Evolutionary conservation across 2,797 vertebrate genomes (phyloP).

Genomic region (Hemibagrus guttatus): DNA sequence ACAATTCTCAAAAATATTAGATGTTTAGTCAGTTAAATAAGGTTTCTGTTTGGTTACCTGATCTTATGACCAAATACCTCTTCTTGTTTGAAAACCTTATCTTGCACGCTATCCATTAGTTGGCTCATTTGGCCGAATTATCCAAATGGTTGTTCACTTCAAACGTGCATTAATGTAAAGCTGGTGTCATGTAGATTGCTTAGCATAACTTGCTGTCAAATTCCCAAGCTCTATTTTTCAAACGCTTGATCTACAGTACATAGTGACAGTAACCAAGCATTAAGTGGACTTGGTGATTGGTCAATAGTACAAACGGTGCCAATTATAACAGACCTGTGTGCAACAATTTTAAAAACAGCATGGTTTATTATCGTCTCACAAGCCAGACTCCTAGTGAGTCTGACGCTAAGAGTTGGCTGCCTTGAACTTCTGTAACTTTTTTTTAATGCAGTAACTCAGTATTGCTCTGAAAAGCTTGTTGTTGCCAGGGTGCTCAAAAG

Average conservation of each 20-base stretch:
- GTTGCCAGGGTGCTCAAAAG: constrained; percentile 6
- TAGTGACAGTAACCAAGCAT: constrained; percentile 7
- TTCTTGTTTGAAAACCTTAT: not conserved
- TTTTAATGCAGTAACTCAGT: not conserved
- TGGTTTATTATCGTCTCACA: not conserved
- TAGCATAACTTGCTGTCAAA: not conserved
- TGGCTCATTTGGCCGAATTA: not conserved
- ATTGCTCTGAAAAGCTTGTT: not conserved
- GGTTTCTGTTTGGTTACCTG: not conserved
- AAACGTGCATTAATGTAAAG: not conserved
- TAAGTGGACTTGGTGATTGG: not conserved
- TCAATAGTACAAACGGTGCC: constrained; percentile 10
- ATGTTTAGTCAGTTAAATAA: not conserved
- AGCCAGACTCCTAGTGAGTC: constrained; percentile 14
- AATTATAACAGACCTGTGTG: constrained; percentile 11
- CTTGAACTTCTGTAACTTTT: not conserved
- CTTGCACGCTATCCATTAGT: not conserved
- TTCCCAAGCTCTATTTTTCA: not conserved
- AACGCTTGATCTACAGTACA: not conserved
- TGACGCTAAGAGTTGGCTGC: constrained; percentile 1
- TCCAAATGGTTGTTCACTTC: not conserved
- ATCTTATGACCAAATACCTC: not conserved
- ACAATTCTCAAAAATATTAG: not conserved
- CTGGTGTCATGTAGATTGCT: not conserved
- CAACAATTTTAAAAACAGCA: constrained; percentile 15